Percentiles rank a stretch among this genome's conserved stretches.
These are phyloP conservation scores for Syrista parreyssii DNA, from an alignment of 2,888 invertebrate species.

Conservation along the genomic window DNA sequence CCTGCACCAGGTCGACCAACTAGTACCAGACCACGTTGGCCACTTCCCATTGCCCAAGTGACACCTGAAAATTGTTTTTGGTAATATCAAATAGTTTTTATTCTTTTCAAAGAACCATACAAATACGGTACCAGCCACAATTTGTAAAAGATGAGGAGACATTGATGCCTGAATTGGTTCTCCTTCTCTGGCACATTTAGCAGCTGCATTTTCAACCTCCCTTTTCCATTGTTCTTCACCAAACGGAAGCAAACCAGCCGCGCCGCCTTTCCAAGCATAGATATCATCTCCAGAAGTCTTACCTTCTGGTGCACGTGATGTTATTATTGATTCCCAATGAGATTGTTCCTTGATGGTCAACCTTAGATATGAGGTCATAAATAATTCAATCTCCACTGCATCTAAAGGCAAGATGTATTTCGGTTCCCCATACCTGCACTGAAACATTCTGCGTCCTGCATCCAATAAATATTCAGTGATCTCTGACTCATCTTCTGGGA, in stretches of 20 bases:
- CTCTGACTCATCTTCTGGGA: slow-evolving; percentile 40
- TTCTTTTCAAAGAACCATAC: neutral
- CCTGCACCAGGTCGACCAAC: slow-evolving; percentile 60
- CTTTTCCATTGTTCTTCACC: slow-evolving; percentile 52
- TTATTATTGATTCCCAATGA: slow-evolving; percentile 48
- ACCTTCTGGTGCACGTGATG: slow-evolving; percentile 35
- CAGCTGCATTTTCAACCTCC: slow-evolving; percentile 52
- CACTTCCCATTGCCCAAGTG: slow-evolving; percentile 57
- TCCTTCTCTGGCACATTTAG: slow-evolving; percentile 57
- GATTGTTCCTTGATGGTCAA: slow-evolving; percentile 41
- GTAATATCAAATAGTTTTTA: neutral
- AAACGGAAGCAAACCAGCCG: slow-evolving; percentile 35
- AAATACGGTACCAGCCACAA: slow-evolving; percentile 43
- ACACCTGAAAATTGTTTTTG: slow-evolving; percentile 37
- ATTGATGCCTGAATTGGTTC: slow-evolving; percentile 52
- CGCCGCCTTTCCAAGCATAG: slow-evolving; percentile 52
- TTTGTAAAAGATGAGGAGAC: slow-evolving; percentile 51
- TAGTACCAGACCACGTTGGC: slow-evolving; percentile 52
- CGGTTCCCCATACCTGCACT: slow-evolving; percentile 40
- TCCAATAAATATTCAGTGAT: slow-evolving; percentile 48
- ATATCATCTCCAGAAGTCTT: slow-evolving; percentile 37
- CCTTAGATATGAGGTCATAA: slow-evolving; percentile 22
- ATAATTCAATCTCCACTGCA: neutral
- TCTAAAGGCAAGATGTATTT: neutral
- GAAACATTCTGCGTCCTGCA: slow-evolving; percentile 49